Conservation (phyloP, 2,797 vertebrate species). For the Phalanger gymnotis region DNA sequence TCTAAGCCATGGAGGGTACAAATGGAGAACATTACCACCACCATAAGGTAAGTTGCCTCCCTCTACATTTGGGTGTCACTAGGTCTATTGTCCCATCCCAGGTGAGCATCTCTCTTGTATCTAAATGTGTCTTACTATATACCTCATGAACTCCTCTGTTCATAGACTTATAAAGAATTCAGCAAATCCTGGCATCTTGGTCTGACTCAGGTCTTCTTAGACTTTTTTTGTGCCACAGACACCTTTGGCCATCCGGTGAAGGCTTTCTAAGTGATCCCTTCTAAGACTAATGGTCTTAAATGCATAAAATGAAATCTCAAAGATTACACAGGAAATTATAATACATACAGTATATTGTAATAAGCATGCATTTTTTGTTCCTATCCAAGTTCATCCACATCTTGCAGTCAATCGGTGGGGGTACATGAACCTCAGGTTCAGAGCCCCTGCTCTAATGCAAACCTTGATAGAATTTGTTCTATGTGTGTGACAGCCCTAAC, state of each 20-base stretch:
- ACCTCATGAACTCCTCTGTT: neutral
- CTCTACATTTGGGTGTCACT: rapidly evolving
- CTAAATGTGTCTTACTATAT: neutral
- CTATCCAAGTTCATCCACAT: neutral
- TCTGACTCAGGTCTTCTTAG: neutral
- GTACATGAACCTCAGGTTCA: neutral
- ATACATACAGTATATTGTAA: neutral
- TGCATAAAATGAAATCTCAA: neutral
- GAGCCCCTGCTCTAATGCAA: neutral
- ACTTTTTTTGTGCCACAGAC: neutral
- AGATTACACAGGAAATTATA: neutral
- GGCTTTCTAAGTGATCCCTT: neutral
- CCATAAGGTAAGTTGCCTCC: conserved; percentile 88
- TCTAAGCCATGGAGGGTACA: conserved; percentile 93
- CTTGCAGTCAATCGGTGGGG: neutral
- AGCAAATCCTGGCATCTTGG: neutral
- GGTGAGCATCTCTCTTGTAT: neutral
- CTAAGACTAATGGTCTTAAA: neutral
- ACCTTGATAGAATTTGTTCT: neutral
- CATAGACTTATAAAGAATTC: neutral
- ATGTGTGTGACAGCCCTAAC: neutral
- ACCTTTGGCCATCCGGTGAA: neutral
- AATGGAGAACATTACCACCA: conserved; percentile 85
- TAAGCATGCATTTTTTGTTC: neutral
- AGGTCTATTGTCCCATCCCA: rapidly evolving